Conservation (phyloP, 2,888 invertebrate species). For the Melipona bicolor region DNA sequence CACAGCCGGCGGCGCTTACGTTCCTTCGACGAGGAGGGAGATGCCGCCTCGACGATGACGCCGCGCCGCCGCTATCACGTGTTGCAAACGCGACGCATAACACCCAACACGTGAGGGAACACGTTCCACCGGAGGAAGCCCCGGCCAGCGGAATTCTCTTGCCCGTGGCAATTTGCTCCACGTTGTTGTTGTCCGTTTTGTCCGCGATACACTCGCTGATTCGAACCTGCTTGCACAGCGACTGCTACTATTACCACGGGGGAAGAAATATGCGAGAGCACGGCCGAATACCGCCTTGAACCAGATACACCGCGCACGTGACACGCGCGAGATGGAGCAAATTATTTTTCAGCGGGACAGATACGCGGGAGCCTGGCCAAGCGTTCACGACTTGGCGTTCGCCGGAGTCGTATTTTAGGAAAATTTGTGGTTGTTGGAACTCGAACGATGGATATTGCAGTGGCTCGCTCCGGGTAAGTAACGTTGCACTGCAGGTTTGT, state of each 20-base stretch:
- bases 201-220: background rate
- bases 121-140: conserved; percentile 56
- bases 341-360: background rate
- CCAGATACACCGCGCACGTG: conserved; percentile 47
- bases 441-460: background rate
- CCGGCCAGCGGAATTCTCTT: conserved; percentile 37
- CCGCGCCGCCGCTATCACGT: conserved; percentile 73
- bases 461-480: background rate
- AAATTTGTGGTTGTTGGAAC: background rate
- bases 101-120: conserved; percentile 79
- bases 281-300: conserved; percentile 44
- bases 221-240: no score
- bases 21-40: conserved; percentile 70
- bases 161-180: conserved; percentile 28
- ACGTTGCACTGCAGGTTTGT: background rate
- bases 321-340: conserved; percentile 3
- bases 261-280: background rate
- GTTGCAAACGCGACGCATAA: conserved; percentile 72
- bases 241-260: no score
- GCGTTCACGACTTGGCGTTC: background rate
- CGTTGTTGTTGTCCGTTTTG: background rate
- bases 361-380: conserved; percentile 1
- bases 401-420: background rate
- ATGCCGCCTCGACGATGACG: conserved; percentile 64
- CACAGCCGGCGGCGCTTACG: conserved; percentile 60